Evolutionary conservation across 1,140 invertebrate genomes (phyloP).

Genomic region (Neodiprion pinetum): DNA sequence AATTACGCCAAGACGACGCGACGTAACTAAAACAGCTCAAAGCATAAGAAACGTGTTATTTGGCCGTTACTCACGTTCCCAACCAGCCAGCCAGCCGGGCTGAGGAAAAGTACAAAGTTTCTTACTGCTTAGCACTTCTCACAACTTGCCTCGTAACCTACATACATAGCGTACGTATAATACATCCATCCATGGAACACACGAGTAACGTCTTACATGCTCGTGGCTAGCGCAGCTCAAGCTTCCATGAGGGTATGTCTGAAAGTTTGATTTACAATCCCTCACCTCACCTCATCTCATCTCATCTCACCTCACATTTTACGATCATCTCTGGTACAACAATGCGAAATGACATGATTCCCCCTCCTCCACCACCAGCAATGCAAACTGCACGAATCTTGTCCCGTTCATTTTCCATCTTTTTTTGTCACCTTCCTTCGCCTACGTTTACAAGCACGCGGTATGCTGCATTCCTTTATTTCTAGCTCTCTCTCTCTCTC

Average conservation of each 20-base stretch:
- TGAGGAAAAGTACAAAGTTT: conserved; percentile 15
- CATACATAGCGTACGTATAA: conserved; percentile 20
- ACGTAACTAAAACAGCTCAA: background rate
- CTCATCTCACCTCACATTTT: conserved; percentile 15
- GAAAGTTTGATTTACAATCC: conserved; percentile 34
- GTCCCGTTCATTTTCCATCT: background rate
- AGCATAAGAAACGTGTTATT: background rate
- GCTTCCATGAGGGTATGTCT: conserved; percentile 27
- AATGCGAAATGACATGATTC: background rate
- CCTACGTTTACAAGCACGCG: too few relatives aligned
- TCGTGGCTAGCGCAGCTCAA: background rate
- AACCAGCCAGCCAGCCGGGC: background rate
- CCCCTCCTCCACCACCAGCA: background rate
- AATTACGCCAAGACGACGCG: background rate
- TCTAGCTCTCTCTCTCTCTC: too few relatives aligned
- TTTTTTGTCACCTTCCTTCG: too few relatives aligned
- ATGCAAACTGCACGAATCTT: background rate
- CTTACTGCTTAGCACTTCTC: conserved; percentile 20
- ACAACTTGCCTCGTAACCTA: conserved; percentile 33
- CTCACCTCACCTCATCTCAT: background rate
- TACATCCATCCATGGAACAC: too few relatives aligned
- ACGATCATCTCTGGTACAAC: conserved; percentile 13
- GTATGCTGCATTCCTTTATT: too few relatives aligned
- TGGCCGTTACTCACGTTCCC: background rate
- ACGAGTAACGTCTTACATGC: too few relatives aligned